Conservation (phyloP, 2,888 invertebrate genomes). For the Epinotia ramella region DNA sequence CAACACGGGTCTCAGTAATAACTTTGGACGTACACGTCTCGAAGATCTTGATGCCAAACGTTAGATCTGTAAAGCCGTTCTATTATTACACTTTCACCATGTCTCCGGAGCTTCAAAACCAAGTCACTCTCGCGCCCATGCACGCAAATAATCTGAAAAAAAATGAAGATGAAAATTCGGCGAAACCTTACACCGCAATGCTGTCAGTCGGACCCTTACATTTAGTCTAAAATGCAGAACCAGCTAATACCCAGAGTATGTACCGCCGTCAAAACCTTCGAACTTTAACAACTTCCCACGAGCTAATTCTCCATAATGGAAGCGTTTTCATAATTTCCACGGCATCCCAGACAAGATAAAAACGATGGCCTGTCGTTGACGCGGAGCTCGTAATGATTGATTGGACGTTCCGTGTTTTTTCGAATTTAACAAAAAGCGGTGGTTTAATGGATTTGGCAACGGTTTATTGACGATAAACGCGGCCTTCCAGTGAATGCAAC, state of each 20-base stretch:
- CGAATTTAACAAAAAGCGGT: constrained; percentile 41
- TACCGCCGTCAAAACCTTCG: neutral
- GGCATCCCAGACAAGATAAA: constrained; percentile 43
- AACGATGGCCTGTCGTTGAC: constrained; percentile 45
- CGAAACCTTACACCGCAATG: no score
- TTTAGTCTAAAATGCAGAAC: neutral
- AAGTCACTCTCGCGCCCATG: no score
- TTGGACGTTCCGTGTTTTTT: constrained; percentile 38
- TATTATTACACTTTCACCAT: no score
- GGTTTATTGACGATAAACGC: constrained; percentile 31
- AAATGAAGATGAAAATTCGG: no score
- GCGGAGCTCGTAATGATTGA: constrained; percentile 42
- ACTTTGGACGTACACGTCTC: no score
- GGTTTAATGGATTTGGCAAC: constrained; percentile 33
- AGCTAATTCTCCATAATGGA: constrained; percentile 28
- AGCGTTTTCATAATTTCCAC: constrained; percentile 28
- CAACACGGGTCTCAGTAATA: no score
- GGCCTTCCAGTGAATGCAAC: constrained; percentile 9
- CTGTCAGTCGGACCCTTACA: no score
- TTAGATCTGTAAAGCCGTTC: no score
- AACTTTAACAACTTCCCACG: constrained; percentile 1
- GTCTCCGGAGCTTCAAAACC: no score
- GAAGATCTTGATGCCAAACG: no score
- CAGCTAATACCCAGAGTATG: neutral
- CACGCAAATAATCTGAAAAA: no score